These are phyloP conservation scores for Buphagus erythrorhynchus DNA, from an alignment of 2,797 vertebrate species.

Conservation along the genomic window DNA sequence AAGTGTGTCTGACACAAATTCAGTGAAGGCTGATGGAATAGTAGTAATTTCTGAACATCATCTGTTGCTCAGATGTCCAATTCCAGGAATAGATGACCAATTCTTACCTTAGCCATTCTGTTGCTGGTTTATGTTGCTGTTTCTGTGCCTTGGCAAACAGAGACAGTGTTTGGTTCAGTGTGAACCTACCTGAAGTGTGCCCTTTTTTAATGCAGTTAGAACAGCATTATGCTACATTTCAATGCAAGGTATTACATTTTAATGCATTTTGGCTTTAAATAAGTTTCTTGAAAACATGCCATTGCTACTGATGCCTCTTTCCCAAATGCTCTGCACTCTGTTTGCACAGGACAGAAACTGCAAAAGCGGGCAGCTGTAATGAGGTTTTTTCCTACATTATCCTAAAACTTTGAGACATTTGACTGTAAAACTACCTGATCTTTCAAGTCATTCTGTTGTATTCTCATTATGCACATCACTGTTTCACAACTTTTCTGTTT, in stretches of 20 bases:
- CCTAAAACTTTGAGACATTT: background rate
- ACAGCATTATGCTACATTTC: background rate
- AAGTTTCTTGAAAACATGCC: background rate
- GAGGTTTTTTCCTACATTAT: background rate
- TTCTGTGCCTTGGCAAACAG: background rate
- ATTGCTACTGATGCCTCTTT: background rate
- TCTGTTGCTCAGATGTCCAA: background rate
- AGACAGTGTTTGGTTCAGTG: background rate
- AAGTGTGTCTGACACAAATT: background rate
- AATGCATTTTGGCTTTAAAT: background rate
- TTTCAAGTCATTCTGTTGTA: background rate
- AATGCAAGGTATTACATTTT: background rate
- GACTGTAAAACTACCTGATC: background rate
- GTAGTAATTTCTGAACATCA: background rate
- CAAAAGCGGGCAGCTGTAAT: background rate
- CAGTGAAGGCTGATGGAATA: background rate
- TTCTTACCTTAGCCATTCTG: background rate
- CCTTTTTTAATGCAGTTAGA: background rate
- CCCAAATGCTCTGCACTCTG: background rate
- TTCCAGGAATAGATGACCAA: background rate
- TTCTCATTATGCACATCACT: background rate
- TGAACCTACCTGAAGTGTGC: background rate
- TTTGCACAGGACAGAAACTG: background rate
- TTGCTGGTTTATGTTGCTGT: background rate
- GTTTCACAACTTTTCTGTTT: background rate